phyloP scores from a whole-genome alignment of 2,113 vertebrate genomes.

The Urocitellus parryii region DNA sequence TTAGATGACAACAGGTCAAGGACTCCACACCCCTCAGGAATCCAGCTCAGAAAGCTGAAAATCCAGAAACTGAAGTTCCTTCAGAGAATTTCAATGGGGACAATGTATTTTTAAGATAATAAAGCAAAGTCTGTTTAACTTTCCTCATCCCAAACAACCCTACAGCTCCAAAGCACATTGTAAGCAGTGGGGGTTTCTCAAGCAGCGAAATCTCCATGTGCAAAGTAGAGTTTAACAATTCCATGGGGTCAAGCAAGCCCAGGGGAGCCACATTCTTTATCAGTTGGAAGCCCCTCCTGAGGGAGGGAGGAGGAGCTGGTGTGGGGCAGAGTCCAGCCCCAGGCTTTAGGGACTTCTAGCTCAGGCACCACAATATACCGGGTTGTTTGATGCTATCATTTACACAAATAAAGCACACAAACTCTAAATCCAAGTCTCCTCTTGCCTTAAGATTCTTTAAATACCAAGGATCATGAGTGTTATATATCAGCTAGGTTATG shows the following conservation, averaged over 20 bases:
- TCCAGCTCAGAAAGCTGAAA: conserved; percentile 26
- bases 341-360: neutral
- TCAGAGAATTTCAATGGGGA: conserved; percentile 43
- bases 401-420: conserved; percentile 48
- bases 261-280: neutral
- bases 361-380: neutral
- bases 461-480: neutral
- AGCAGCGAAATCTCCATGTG: conserved; percentile 43
- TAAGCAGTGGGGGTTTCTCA: neutral
- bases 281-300: neutral
- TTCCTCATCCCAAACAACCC: conserved; percentile 54
- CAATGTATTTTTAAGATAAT: conserved; percentile 20
- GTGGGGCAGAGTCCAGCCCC: neutral
- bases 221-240: conserved; percentile 46
- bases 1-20: conserved; percentile 50
- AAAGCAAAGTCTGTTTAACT: conserved; percentile 21
- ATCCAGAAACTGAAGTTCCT: conserved; percentile 24
- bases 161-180: neutral
- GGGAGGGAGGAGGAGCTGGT: neutral
- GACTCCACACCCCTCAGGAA: neutral
- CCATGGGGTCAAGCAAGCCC: neutral
- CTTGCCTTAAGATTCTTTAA: conserved; percentile 43
- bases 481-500: neutral
- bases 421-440: conserved; percentile 35
- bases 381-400: neutral